Conservation (phyloP, 1,140 invertebrate genomes). For the Trinorchestia longiramus region DNA sequence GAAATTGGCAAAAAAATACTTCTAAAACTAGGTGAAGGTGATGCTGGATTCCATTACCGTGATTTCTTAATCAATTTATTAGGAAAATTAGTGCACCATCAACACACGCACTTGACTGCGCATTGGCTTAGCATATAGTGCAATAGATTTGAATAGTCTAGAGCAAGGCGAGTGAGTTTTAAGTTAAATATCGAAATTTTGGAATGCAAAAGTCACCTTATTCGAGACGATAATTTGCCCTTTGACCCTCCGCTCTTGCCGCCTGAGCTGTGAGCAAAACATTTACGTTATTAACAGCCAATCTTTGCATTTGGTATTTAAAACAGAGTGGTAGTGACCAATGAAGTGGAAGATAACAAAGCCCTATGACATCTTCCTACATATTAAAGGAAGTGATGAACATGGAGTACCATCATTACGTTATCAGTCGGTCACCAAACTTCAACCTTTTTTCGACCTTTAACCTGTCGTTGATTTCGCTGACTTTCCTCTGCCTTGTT, state of each 20-base stretch:
- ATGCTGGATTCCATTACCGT: background rate
- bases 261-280: background rate
- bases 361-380: too few relatives aligned
- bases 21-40: background rate
- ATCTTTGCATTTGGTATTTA: background rate
- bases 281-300: background rate
- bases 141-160: background rate
- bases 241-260: conserved; percentile 32
- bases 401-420: too few relatives aligned
- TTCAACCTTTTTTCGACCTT: too few relatives aligned
- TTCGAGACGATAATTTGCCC: background rate
- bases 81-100: background rate
- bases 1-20: background rate
- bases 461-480: too few relatives aligned
- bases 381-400: too few relatives aligned
- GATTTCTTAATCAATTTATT: background rate
- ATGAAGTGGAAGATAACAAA: background rate
- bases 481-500: too few relatives aligned
- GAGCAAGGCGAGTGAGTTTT: background rate
- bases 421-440: too few relatives aligned
- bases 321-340: background rate
- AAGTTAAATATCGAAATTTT: background rate
- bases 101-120: background rate
- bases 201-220: background rate
- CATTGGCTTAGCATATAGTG: background rate